phyloP scores from a whole-genome alignment of 2,888 invertebrate species.

The Oligia strigilis region DNA sequence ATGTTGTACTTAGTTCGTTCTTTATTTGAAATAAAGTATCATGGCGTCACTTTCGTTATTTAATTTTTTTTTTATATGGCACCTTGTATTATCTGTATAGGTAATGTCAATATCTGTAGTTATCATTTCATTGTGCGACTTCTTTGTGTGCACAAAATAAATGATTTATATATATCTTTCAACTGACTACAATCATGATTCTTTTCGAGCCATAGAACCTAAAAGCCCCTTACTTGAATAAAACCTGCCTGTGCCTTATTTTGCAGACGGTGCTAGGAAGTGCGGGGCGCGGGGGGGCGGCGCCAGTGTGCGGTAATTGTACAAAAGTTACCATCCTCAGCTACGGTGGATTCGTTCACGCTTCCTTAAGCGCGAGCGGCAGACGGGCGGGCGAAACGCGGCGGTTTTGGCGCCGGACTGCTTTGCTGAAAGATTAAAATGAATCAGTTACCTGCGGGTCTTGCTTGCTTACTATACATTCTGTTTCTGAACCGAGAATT shows the following conservation, averaged over 20 bases:
- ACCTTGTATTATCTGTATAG: too few species aligned
- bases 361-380: constrained; percentile 72
- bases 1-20: too few species aligned
- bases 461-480: background rate
- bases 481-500: too few species aligned
- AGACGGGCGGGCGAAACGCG: constrained; percentile 68
- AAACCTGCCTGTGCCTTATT: constrained; percentile 45
- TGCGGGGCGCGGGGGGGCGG: constrained; percentile 64
- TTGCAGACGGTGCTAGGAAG: constrained; percentile 75
- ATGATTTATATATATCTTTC: background rate
- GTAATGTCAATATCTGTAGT: too few species aligned
- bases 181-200: background rate
- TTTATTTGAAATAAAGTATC: too few species aligned
- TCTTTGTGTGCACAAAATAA: background rate
- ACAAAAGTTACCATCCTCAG: constrained; percentile 88
- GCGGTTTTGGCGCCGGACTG: constrained; percentile 55
- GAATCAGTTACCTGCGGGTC: too few species aligned
- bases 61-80: too few species aligned
- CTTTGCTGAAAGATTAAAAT: background rate
- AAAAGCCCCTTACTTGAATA: background rate
- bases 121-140: background rate
- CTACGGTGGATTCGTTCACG: constrained; percentile 79
- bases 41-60: too few species aligned
- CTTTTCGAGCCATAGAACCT: background rate
- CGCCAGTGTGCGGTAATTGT: constrained; percentile 82